Base-by-base conservation (phyloP, 2,797 vertebrate genomes). In the Molothrus aeneus region DNA sequence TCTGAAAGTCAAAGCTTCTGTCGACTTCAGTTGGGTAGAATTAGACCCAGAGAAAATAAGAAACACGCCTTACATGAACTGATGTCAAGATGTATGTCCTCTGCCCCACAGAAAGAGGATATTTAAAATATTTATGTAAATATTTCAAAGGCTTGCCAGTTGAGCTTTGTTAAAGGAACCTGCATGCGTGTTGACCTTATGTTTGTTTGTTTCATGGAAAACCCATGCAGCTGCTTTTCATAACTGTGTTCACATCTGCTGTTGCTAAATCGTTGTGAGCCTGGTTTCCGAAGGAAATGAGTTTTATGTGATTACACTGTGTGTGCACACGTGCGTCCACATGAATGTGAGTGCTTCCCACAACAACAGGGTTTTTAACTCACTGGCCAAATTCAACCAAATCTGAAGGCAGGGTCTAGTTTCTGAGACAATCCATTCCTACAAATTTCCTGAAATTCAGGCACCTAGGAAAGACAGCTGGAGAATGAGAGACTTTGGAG, bases 261-360 rank as follows among this genome's bases (percentile, higher is more conserved):
- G 54, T 14, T 74, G 75, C 89, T 91, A 43, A 74, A 57, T 86
- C 12, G 15, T 56, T 86, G 91, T 56, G 75, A 94, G 93, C 66
- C 82, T 79, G 60, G 78, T 96, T 96, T 96, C 95, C n/a, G 4
- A 95, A 93, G 96, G 95, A 97, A 96, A 95, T 96, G 86, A 88
- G 86, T 68, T 95, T 96, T 93, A 93, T 97, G 80, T 90, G 94
- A 93, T 95, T 96, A 95, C 70, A 79, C 63, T 79, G 5, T 82
- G 78, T 69, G 83, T 68, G 86, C 66, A 77, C 92, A 88, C 21
- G 29, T 94, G 94, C 63, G 19, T 31, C 83, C 78, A 25, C 66
- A 38, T 18, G 10, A 36, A 3, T 26, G 13, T 3, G 7, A 78
- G 57, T 4, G 7, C 40, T 86, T 84, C 86, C 83, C 70, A 65